These are phyloP conservation scores for Gallinago undulata DNA, from an alignment of 2,113 vertebrate species.

Conservation along the genomic window DNA sequence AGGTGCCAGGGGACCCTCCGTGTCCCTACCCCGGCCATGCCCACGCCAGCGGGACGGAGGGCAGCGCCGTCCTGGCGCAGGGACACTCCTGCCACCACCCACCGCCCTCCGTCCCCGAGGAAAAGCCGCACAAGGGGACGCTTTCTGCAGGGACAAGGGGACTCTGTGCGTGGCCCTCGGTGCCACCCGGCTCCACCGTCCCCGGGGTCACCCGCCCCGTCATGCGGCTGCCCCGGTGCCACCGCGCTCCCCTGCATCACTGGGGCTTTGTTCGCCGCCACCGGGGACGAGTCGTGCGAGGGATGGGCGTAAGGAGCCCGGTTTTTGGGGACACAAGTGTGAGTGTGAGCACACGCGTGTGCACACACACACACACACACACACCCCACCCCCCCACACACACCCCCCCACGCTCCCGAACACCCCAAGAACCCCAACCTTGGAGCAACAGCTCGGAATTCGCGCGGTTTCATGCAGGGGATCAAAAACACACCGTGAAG, in stretches of 20 bases:
- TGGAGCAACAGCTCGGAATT: not conserved
- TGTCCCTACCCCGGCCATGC: not conserved
- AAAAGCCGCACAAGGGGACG: not conserved
- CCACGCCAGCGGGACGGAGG: rapidly evolving
- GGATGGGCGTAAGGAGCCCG: not conserved
- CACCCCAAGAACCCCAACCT: not conserved
- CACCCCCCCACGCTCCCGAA: rapidly evolving
- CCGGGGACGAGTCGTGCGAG: rapidly evolving
- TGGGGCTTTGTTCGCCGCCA: not conserved
- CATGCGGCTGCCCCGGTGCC: constrained; percentile 1
- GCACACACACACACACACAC: no score
- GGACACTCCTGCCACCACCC: not conserved
- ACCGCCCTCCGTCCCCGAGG: not conserved
- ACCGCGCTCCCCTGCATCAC: not conserved
- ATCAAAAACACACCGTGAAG: rapidly evolving
- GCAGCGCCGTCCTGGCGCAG: not conserved
- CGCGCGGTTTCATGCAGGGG: rapidly evolving
- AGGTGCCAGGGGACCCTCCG: not conserved
- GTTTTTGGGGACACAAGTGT: rapidly evolving
- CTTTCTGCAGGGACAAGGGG: constrained; percentile 33
- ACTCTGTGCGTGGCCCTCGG: not conserved
- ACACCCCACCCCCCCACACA: no score
- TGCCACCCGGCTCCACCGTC: not conserved
- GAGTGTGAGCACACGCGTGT: rapidly evolving
- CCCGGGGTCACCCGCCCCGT: not conserved